Conservation (phyloP, 2,888 invertebrate genomes). For the Alcis repandata region DNA sequence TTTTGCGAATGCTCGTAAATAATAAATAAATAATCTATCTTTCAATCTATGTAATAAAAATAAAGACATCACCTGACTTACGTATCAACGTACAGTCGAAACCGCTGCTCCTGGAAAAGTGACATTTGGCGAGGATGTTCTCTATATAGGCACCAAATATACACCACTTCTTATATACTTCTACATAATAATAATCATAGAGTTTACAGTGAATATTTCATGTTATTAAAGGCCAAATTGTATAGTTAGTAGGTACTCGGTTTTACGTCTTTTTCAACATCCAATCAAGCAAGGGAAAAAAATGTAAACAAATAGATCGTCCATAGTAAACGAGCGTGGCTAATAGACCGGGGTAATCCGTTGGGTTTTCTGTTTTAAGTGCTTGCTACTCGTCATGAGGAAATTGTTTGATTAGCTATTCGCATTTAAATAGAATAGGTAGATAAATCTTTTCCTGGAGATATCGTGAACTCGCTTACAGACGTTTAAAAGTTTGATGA, state of each 20-base stretch:
- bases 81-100: too few species aligned
- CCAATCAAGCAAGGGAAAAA: conserved; percentile 51
- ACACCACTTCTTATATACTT: too few species aligned
- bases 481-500: conserved; percentile 1
- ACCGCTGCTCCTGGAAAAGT: too few species aligned
- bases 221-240: conserved; percentile 7
- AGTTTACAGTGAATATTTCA: background rate
- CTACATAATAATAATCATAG: background rate
- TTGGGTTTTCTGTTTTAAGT: conserved; percentile 63
- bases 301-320: conserved; percentile 67
- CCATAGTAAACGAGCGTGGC: conserved; percentile 63
- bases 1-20: background rate
- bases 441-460: conserved; percentile 12
- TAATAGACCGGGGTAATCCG: conserved; percentile 67
- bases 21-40: too few species aligned
- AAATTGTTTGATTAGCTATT: conserved; percentile 45
- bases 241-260: background rate
- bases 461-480: background rate
- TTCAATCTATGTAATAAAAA: too few species aligned
- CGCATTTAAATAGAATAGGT: background rate
- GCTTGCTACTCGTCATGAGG: conserved; percentile 52
- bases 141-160: too few species aligned
- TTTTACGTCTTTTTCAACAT: conserved; percentile 24
- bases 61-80: too few species aligned
- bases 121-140: too few species aligned